Evolutionary conservation across 2,888 invertebrate species (phyloP).

Genomic region (Luperina nickerlii): DNA sequence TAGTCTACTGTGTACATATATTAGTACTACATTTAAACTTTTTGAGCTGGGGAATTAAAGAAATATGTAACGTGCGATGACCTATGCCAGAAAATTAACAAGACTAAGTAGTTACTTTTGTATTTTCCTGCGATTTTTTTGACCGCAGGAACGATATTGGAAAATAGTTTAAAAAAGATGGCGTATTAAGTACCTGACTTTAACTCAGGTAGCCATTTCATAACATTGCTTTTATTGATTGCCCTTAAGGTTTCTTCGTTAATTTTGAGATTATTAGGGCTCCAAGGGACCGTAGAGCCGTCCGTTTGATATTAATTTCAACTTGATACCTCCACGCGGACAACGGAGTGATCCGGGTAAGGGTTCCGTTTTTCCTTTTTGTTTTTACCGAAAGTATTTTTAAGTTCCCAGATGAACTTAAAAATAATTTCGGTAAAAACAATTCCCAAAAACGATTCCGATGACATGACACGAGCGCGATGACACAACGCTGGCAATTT

Average conservation of each 20-base stretch:
- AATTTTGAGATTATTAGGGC: neutral
- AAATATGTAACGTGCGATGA: slow-evolving; percentile 5
- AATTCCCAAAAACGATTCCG: no score
- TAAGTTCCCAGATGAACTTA: neutral
- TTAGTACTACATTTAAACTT: slow-evolving; percentile 51
- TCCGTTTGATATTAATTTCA: neutral
- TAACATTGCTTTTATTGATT: slow-evolving; percentile 8
- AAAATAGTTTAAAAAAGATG: neutral
- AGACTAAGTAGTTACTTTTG: neutral
- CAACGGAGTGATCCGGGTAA: neutral
- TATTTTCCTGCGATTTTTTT: no score
- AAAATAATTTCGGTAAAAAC: no score
- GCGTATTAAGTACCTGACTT: neutral
- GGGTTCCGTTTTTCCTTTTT: no score
- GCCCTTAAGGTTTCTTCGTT: slow-evolving; percentile 11
- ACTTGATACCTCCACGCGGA: neutral
- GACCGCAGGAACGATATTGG: neutral
- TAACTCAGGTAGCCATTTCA: neutral
- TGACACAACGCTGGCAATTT: no score
- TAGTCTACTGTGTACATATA: slow-evolving; percentile 59
- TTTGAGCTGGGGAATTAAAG: slow-evolving; percentile 37
- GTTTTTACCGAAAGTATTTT: neutral
- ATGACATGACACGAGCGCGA: no score
- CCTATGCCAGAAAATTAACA: neutral
- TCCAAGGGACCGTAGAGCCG: neutral